Percentiles rank a stretch among this genome's conserved stretches.
Evolutionary conservation across 1,140 invertebrate genomes (phyloP).

Genomic region (Luehdorfia chinensis): DNA sequence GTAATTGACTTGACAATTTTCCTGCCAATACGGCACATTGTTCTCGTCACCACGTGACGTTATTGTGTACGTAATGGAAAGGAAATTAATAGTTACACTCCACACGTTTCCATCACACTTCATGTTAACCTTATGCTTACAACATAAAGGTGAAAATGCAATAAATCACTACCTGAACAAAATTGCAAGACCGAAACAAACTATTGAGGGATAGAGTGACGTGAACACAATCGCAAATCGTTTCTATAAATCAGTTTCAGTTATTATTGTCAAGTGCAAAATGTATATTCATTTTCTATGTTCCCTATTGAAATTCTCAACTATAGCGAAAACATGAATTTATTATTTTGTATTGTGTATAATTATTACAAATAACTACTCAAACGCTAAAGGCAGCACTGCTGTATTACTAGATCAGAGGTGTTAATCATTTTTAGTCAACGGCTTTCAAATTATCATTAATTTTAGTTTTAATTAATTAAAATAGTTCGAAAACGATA

Average conservation of each 20-base stretch:
- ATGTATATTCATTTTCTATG: conserved; percentile 30
- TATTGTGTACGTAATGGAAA: conserved; percentile 63
- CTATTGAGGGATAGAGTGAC: conserved; percentile 42
- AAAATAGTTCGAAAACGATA: no score
- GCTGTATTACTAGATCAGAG: no score
- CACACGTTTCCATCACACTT: conserved; percentile 23
- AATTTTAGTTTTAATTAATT: no score
- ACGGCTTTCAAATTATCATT: no score
- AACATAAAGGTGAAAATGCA: conserved; percentile 25
- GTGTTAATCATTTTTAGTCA: no score
- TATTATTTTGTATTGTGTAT: no score
- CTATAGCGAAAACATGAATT: conserved; percentile 1
- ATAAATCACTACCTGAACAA: conserved; percentile 11
- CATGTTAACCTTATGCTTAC: conserved; percentile 16
- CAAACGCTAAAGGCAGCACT: no score
- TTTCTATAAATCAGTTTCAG: conserved; percentile 32
- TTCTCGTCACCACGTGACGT: conserved; percentile 54
- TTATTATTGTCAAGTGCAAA: conserved; percentile 45
- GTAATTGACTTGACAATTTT: conserved; percentile 53
- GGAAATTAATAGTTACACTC: conserved; percentile 67
- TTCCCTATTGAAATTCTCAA: conserved; percentile 8
- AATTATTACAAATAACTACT: no score
- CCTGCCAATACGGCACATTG: conserved; percentile 61
- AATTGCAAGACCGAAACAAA: conserved; percentile 25
- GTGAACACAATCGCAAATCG: conserved; percentile 45